Evolutionary conservation across 2,113 vertebrate species (phyloP).

Genomic region (Muntiacus muntjak): DNA sequence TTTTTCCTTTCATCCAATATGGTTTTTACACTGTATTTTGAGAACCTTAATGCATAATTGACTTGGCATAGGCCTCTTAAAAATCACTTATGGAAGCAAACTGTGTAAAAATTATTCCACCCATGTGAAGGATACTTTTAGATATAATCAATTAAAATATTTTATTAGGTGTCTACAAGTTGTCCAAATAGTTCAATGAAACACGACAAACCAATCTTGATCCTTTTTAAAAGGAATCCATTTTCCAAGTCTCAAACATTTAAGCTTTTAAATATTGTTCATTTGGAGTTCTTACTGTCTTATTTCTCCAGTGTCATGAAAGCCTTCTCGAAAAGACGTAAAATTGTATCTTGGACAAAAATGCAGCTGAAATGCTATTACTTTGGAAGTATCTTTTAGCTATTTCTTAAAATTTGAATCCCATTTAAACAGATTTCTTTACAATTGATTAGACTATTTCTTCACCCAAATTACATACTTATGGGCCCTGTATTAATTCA

Average conservation of each 20-base stretch:
- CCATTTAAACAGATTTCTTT: constrained; percentile 25
- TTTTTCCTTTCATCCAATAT: background rate
- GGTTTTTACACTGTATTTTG: background rate
- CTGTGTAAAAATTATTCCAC: background rate
- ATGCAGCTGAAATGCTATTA: background rate
- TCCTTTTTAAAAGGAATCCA: background rate
- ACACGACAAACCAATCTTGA: background rate
- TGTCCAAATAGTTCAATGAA: background rate
- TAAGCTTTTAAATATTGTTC: background rate
- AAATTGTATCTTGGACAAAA: background rate
- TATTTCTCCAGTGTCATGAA: background rate
- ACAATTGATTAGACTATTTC: constrained; percentile 17
- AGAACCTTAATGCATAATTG: background rate
- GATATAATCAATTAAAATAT: background rate
- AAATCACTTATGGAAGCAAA: background rate
- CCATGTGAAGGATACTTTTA: background rate
- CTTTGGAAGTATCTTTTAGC: background rate
- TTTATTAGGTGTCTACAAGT: background rate
- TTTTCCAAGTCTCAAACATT: background rate
- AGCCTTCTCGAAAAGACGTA: background rate
- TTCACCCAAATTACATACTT: background rate
- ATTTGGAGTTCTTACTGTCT: background rate
- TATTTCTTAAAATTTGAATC: constrained; percentile 21
- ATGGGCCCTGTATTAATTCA: background rate
- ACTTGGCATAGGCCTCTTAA: background rate